Evolutionary conservation across 2,888 invertebrate species (phyloP).

Genomic region (Calameuta filiformis): DNA sequence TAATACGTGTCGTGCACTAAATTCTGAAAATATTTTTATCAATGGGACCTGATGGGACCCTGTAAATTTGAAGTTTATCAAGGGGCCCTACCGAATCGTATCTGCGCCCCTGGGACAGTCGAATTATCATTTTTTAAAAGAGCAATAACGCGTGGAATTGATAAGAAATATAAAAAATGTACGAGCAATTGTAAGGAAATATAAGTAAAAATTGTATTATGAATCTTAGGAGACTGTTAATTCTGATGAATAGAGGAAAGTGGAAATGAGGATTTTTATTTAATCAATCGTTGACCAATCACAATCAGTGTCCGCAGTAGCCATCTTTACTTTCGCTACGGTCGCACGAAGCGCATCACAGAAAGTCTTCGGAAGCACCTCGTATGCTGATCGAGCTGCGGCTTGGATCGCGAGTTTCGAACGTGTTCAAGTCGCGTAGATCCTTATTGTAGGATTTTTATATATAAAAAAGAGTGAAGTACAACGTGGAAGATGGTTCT

Average conservation of each 20-base stretch:
- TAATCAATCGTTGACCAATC: constrained; percentile 35
- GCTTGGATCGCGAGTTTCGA: constrained; percentile 38
- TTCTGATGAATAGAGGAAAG: constrained; percentile 3
- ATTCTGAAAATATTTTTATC: neutral
- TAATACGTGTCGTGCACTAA: neutral
- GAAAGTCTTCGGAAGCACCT: constrained; percentile 33
- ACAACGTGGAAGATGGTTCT: constrained; percentile 78
- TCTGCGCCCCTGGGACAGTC: neutral
- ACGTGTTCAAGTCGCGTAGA: constrained; percentile 12
- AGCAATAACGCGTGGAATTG: neutral
- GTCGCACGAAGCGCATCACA: constrained; percentile 47
- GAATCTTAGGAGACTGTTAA: neutral
- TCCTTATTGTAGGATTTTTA: constrained; percentile 7
- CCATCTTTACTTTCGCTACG: constrained; percentile 61
- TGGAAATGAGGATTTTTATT: constrained; percentile 28
- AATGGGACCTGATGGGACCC: neutral
- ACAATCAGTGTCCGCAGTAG: constrained; percentile 20
- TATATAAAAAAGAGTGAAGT: neutral
- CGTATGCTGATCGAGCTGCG: constrained; percentile 46
- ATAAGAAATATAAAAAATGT: neutral
- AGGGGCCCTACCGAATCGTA: neutral
- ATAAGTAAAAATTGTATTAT: neutral
- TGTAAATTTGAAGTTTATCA: neutral
- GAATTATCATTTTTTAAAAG: neutral
- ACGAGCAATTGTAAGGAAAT: neutral